These are phyloP conservation scores for Lamproptera curius DNA, from an alignment of 2,888 invertebrate species.

Conservation along the genomic window DNA sequence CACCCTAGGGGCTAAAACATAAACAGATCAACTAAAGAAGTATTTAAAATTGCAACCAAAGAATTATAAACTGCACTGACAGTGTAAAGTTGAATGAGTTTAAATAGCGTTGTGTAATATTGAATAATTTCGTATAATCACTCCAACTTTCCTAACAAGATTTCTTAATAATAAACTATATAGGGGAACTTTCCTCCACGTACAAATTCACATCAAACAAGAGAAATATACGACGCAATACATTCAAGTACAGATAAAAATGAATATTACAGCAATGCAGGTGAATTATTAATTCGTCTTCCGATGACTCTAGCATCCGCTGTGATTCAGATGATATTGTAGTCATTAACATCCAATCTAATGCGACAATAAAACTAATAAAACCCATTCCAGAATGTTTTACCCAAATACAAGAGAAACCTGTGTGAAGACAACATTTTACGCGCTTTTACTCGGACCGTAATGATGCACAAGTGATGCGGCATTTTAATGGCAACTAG, in stretches of 20 bases:
- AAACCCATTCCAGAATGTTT: conserved; percentile 9
- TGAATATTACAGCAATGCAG: neutral
- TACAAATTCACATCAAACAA: neutral
- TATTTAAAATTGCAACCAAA: no score
- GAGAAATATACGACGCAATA: conserved; percentile 1
- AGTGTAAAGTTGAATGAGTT: no score
- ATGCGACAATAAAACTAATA: conserved; percentile 11
- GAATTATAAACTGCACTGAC: no score
- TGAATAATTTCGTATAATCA: no score
- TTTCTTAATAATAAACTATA: neutral
- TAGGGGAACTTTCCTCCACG: neutral
- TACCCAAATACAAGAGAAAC: conserved; percentile 7
- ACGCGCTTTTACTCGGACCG: neutral
- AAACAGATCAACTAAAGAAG: no score
- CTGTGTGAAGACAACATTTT: neutral
- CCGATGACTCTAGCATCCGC: conserved; percentile 15
- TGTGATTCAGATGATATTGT: conserved; percentile 13
- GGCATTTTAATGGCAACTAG: no score
- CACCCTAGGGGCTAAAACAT: no score
- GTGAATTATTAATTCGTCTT: conserved; percentile 18
- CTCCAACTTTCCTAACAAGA: neutral
- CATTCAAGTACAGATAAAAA: neutral
- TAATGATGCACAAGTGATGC: no score
- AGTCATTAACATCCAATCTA: conserved; percentile 18
- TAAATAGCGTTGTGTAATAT: no score